phyloP scores from a whole-genome alignment of 64 coral and sea anemone species.

The Dendronephthya gigantea region DNA sequence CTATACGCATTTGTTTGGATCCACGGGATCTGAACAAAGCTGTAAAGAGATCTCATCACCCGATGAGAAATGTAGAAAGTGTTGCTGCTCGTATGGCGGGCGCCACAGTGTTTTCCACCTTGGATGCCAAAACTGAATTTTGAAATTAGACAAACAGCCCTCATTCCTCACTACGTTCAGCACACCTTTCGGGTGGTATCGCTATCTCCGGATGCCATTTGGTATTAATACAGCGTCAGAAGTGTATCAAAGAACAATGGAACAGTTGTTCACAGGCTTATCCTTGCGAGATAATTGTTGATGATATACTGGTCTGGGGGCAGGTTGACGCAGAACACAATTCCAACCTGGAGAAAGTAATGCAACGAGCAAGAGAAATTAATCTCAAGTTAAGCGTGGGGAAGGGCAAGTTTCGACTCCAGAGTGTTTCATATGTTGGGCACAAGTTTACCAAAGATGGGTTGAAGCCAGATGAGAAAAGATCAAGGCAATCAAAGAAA shows the following conservation, averaged over 20 bases:
- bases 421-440: not conserved
- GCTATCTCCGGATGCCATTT: not conserved
- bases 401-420: conserved; percentile 1
- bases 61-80: conserved; percentile 36
- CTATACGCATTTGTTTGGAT: conserved; percentile 41
- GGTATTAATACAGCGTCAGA: not conserved
- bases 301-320: conserved; percentile 7
- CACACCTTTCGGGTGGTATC: conserved; percentile 28
- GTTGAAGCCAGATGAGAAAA: not conserved
- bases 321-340: not conserved
- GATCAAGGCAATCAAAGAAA: not conserved
- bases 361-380: not conserved
- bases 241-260: not conserved
- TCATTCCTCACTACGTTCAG: conserved; percentile 36
- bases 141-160: conserved; percentile 15
- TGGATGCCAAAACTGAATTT: conserved; percentile 12
- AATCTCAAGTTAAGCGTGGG: not conserved
- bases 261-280: conserved; percentile 4
- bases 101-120: conserved; percentile 32
- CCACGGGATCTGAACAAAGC: conserved; percentile 34
- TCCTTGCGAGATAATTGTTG: not conserved
- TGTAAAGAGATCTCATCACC: conserved; percentile 20
- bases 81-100: conserved; percentile 9
- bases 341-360: not conserved
- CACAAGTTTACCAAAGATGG: conserved; percentile 9